phyloP scores from a whole-genome alignment of 2,113 vertebrate genomes.

The Sinocyclocheilus grahami region DNA sequence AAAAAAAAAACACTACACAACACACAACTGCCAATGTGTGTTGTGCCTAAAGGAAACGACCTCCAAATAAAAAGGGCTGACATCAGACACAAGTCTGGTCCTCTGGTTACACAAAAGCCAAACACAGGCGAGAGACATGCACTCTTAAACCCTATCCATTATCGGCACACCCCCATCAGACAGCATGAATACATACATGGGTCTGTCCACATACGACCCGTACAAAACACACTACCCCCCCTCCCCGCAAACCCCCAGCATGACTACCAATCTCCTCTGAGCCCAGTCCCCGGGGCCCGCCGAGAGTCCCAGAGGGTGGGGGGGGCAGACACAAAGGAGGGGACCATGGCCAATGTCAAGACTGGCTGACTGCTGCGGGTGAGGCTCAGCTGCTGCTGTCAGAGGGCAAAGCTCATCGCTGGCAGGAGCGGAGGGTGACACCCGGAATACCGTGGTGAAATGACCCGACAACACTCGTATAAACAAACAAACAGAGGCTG shows the following conservation, averaged over 20 bases:
- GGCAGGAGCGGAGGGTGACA: slow-evolving; percentile 21
- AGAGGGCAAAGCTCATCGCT: slow-evolving; percentile 36
- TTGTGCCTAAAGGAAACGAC: not conserved
- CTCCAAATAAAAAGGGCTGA: not conserved
- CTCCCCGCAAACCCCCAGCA: slow-evolving; percentile 52
- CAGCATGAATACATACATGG: slow-evolving; percentile 26
- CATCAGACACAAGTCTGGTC: slow-evolving; percentile 33
- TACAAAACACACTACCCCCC: not conserved
- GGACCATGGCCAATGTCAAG: slow-evolving; percentile 60
- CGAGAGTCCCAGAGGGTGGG: slow-evolving; percentile 34
- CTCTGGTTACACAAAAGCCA: slow-evolving; percentile 37
- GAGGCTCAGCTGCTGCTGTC: slow-evolving; percentile 52
- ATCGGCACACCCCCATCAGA: slow-evolving; percentile 20
- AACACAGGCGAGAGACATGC: not conserved
- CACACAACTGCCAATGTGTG: not conserved
- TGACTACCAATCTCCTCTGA: slow-evolving; percentile 43
- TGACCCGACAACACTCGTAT: not conserved
- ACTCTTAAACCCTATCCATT: not conserved
- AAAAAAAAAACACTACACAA: not conserved
- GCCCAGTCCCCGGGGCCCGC: slow-evolving; percentile 53
- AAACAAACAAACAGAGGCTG: not conserved
- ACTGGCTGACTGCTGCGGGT: slow-evolving; percentile 48
- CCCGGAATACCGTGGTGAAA: not conserved
- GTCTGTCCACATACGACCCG: slow-evolving; percentile 34
- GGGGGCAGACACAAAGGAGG: slow-evolving; percentile 54